A percentile compares a stretch with the other conserved stretches of the same genome.
Conservation (phyloP, 2,797 vertebrate genomes). For the Arrhamphus sclerolepis region DNA sequence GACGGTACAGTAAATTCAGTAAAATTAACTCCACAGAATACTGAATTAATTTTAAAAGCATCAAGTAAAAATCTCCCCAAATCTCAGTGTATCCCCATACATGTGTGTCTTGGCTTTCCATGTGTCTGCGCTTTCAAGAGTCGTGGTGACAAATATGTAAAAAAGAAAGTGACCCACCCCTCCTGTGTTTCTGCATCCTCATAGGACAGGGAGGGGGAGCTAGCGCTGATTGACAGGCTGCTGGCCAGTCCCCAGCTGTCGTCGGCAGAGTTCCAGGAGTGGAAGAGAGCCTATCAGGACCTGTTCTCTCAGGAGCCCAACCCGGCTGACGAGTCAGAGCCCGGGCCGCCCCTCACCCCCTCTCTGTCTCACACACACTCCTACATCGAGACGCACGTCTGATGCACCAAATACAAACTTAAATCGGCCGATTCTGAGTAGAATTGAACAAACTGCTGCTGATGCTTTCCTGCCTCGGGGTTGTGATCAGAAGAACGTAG, state of each 20-base stretch:
- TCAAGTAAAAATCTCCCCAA: slow-evolving; percentile 20
- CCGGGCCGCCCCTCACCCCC: slow-evolving; percentile 84
- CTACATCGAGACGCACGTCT: slow-evolving; percentile 98
- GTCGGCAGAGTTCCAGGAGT: slow-evolving; percentile 96
- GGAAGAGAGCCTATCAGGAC: slow-evolving; percentile 95
- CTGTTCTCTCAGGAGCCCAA: slow-evolving; percentile 88
- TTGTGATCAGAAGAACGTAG: not conserved
- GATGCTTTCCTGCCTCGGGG: slow-evolving; percentile 24
- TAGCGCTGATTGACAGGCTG: slow-evolving; percentile 96
- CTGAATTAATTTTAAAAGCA: not conserved
- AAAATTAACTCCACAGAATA: too few species aligned
- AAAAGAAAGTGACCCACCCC: slow-evolving; percentile 65
- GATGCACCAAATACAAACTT: slow-evolving; percentile 52
- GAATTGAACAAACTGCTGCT: slow-evolving; percentile 19
- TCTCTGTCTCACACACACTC: slow-evolving; percentile 95
- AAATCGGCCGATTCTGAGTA: slow-evolving; percentile 21
- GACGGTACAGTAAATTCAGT: too few species aligned
- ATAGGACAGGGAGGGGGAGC: slow-evolving; percentile 98
- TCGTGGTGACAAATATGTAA: slow-evolving; percentile 8
- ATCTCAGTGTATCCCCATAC: slow-evolving; percentile 49
- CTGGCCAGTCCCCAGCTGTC: slow-evolving; percentile 93
- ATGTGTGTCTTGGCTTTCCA: slow-evolving; percentile 55
- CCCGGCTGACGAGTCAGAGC: slow-evolving; percentile 73
- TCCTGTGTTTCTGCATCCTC: slow-evolving; percentile 82
- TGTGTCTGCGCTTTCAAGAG: slow-evolving; percentile 49